phyloP scores from a whole-genome alignment of 2,888 invertebrate genomes.

The Agrotis puta region DNA sequence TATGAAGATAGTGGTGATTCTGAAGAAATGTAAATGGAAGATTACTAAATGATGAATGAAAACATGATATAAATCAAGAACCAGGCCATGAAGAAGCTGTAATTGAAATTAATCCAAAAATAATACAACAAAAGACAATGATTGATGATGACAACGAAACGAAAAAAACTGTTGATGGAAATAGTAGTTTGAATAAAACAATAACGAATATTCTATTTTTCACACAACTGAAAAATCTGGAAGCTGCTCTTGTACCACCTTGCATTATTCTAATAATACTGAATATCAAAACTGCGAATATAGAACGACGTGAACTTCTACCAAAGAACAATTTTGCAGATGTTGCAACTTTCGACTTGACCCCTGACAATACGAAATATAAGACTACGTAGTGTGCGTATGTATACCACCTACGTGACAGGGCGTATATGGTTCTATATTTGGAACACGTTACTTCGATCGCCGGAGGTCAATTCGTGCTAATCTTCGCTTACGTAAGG shows the following conservation, averaged over 20 bases:
- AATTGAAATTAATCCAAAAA: slow-evolving; percentile 35
- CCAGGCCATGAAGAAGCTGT: background rate
- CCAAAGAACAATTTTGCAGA: slow-evolving; percentile 36
- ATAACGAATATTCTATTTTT: background rate
- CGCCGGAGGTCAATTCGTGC: slow-evolving; percentile 73
- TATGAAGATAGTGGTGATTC: background rate
- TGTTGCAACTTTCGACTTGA: slow-evolving; percentile 53
- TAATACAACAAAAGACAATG: slow-evolving; percentile 11
- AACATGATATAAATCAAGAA: background rate
- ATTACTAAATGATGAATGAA: slow-evolving; percentile 2
- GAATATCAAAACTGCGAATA: slow-evolving; percentile 43
- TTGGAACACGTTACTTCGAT: slow-evolving; percentile 64
- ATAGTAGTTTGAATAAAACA: slow-evolving; percentile 14
- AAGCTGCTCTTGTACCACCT: slow-evolving; percentile 11
- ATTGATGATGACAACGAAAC: slow-evolving; percentile 12
- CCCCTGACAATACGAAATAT: slow-evolving; percentile 53
- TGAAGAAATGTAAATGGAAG: background rate
- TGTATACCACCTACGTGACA: slow-evolving; percentile 67
- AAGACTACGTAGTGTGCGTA: slow-evolving; percentile 26
- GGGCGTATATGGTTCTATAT: slow-evolving; percentile 72
- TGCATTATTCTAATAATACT: slow-evolving; percentile 16
- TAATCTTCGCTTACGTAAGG: slow-evolving; percentile 69
- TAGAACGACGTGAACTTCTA: slow-evolving; percentile 23
- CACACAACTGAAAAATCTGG: slow-evolving; percentile 6
- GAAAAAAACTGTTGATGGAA: background rate